Base-by-base conservation (phyloP, 2,888 invertebrate genomes). In the Tenodera sinensis region DNA sequence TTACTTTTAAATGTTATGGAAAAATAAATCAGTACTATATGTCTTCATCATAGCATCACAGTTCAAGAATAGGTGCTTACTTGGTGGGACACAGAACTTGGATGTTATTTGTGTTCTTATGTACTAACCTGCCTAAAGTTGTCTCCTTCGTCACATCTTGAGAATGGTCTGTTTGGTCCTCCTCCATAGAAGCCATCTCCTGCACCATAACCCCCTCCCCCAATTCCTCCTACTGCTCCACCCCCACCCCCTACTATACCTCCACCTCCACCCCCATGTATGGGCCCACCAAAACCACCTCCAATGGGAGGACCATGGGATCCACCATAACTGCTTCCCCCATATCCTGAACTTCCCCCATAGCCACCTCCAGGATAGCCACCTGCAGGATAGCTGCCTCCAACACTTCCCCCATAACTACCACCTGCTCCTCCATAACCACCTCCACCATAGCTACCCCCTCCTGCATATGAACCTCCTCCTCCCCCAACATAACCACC, bases 121-220 rank as follows among this genome's bases (percentile, higher is more conserved):
- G 54, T 20, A 71, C 54, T 6, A 90, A 92, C 92, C 91, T 97
- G 97, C 92, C 97, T 96, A 92, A 97, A 98, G 92, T 96, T 96
- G 92, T 97, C 97, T 84, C 95, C 95, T 89, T 97, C 97, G 91
- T 97, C 97, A 92, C 98, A 98, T 90, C 97, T 95, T 0, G 93
- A 92, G 90, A 71, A 92, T 91, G 86, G 93, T 88, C 91, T 91
- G 7, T 93, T 90, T 82, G 84, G 42, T 14, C 89, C 89, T 83
- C 90, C 90, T 87, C 87, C 88, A n/a, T 90, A 89, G 83, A 83
- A 81, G 15, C 85, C 42, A n/a, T 89, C 90, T 6, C 90, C 90
- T 34, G 88, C 90, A 54, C 86, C 87, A 15, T 89, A 90, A 27
- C 85, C 85, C 14, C 86, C 88, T 84, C 86, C 89, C 20, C 91